phyloP scores from a whole-genome alignment of 2,113 vertebrate species.

The Sturnus vulgaris region DNA sequence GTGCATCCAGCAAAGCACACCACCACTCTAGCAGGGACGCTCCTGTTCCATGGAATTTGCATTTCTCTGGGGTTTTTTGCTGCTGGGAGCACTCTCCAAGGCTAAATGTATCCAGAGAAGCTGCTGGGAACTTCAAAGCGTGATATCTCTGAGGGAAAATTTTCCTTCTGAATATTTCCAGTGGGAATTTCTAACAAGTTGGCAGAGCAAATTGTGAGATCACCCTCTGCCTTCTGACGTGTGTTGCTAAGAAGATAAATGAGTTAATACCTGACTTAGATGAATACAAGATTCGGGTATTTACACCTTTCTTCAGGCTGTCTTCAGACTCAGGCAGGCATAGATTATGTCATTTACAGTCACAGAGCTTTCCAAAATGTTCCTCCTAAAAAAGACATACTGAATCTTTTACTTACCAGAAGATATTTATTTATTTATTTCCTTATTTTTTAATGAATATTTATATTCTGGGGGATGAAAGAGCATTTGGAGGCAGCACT shows the following conservation, averaged over 20 bases:
- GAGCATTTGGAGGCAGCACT: not conserved
- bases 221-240: not conserved
- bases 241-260: not conserved
- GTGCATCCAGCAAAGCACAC: not conserved
- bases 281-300: not conserved
- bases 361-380: not conserved
- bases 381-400: not conserved
- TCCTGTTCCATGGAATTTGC: not conserved
- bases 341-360: not conserved
- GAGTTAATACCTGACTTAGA: not conserved
- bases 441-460: not conserved
- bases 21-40: not conserved
- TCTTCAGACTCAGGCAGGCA: not conserved
- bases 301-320: not conserved
- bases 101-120: not conserved
- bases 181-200: not conserved
- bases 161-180: not conserved
- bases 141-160: not conserved
- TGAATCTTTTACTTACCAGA: not conserved
- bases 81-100: not conserved
- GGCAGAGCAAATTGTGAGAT: not conserved
- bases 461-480: not conserved
- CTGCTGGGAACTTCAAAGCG: not conserved
- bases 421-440: not conserved
- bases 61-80: not conserved